These are phyloP conservation scores for Dascillus cervinus DNA, from an alignment of 2,888 invertebrate genomes.

Conservation along the genomic window DNA sequence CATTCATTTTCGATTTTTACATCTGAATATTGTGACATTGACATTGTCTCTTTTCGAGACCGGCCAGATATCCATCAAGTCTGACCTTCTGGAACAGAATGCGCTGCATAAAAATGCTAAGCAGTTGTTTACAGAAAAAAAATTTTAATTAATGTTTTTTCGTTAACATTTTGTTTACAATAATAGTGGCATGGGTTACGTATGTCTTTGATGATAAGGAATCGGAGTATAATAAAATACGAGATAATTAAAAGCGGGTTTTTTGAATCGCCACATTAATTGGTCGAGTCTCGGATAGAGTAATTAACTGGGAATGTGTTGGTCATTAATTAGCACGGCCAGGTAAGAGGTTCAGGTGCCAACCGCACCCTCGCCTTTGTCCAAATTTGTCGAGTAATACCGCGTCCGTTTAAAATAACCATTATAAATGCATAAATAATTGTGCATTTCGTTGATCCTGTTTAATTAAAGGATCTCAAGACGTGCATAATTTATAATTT, in stretches of 20 bases:
- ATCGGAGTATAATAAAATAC: slow-evolving; percentile 32
- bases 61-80: slow-evolving; percentile 17
- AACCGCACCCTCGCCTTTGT: slow-evolving; percentile 26
- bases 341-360: slow-evolving; percentile 26
- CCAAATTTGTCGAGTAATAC: slow-evolving; percentile 26
- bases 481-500: no score
- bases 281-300: slow-evolving; percentile 34
- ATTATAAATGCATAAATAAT: no score
- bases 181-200: slow-evolving; percentile 32
- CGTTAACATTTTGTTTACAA: slow-evolving; percentile 37
- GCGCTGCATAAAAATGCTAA: slow-evolving; percentile 14
- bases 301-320: slow-evolving; percentile 38
- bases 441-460: no score
- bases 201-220: slow-evolving; percentile 28
- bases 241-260: slow-evolving; percentile 36
- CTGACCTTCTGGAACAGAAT: slow-evolving; percentile 20
- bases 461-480: no score
- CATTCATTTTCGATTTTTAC: no score
- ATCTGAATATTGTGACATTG: no score
- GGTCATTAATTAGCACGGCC: slow-evolving; percentile 35
- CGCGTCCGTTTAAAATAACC: slow-evolving; percentile 24
- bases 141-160: slow-evolving; percentile 31
- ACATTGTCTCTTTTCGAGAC: no score
- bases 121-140: slow-evolving; percentile 17
- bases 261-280: slow-evolving; percentile 38